Base-by-base conservation (phyloP, 2,797 vertebrate species). In the Chrysocyon brachyurus region DNA sequence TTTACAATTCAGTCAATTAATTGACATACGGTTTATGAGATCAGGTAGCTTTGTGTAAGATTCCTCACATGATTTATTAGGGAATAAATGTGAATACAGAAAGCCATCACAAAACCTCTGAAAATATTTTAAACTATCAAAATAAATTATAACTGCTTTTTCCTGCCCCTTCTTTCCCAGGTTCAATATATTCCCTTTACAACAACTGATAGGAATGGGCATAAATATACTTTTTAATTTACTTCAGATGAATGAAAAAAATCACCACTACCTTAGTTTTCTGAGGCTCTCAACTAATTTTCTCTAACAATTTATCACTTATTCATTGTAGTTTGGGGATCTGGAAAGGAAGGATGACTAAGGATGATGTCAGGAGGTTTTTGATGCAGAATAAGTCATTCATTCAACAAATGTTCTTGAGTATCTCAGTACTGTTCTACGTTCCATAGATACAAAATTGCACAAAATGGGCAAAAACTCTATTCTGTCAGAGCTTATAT, bases 1-100 rank as follows among this genome's bases (percentile, higher is more conserved):
- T 92, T 97, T 96, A 92, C 21, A 61, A 21, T 77, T 33, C 36
- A 96, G 12, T n/a, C 64, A 82, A 86, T 90, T 26, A 56, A 36
- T 12, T 85, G 19, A 9, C 57, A 83, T 78, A 78, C 31, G 31
- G 56, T 78, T 87, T 79, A 17, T 85, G 66, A 91, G 49, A 87
- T 87, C 86, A 73, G 87, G 82, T 78, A 64, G 33, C 31, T 81
- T 52, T 95, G 31, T 78, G 14, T 31, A 87, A n/a, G 63, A 61
- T 73, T 90, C 87, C 49, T 79, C 28, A 26, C 12, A 68, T 56
- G 28, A 57, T 82, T 90, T 91, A 56, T 78, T 56, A 82, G 63
- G 64, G 66, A 95, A 73, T 81, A 86, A 88, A 85, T 24, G 0
- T 89, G 86, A 90, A 21, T 64, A 59, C 17, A 36, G 66, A 36